Conservation (phyloP, 2,113 vertebrate species). For the Zapornia atra region DNA sequence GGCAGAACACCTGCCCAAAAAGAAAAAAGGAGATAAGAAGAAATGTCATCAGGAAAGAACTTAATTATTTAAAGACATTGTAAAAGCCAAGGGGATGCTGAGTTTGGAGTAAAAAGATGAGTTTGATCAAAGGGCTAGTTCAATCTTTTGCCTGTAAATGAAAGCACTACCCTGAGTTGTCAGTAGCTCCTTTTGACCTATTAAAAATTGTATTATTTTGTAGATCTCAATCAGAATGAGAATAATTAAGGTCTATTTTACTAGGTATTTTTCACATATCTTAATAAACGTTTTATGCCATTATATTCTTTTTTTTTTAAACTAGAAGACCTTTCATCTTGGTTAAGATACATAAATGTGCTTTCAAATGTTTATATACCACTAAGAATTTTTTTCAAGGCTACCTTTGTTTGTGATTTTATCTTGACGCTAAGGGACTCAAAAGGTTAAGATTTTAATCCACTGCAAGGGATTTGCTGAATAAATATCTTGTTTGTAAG, state of each 20-base stretch:
- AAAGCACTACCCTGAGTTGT: background rate
- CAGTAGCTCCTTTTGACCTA: background rate
- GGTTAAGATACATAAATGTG: background rate
- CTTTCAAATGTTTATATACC: background rate
- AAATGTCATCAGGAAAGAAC: background rate
- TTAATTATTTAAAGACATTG: background rate
- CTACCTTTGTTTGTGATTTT: background rate
- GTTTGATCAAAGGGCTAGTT: background rate
- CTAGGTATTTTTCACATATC: background rate
- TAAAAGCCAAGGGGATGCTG: background rate
- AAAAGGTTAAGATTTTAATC: constrained; percentile 45
- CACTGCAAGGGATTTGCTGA: constrained; percentile 29
- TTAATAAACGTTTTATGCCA: background rate
- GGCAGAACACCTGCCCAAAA: background rate
- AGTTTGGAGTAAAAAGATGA: background rate
- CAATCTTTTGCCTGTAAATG: background rate
- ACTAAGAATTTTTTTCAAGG: background rate
- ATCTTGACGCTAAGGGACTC: background rate
- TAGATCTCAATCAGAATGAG: background rate
- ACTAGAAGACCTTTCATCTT: background rate
- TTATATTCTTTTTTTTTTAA: background rate
- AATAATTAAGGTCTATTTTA: background rate
- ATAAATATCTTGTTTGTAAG: constrained; percentile 31
- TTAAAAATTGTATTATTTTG: background rate
- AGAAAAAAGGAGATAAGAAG: background rate